Evolutionary conservation across 1,140 invertebrate genomes (phyloP), one percentile per base, ranked within the genome.

Genomic region (Leucophenga varia): DNA sequence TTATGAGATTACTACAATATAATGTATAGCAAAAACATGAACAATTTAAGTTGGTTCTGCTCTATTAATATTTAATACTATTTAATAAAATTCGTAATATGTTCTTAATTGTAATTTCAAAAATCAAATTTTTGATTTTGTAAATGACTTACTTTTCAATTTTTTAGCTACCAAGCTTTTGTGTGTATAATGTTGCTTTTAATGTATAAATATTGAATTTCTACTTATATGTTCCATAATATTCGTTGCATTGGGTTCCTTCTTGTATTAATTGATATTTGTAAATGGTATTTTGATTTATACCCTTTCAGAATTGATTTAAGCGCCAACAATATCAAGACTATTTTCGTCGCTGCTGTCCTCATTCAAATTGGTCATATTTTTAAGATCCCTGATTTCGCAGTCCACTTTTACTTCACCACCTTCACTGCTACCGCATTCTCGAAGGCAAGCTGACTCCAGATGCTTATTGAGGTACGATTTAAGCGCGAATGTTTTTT

Each of bases 401-500:
- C 17, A n/a, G 5, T 5, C n/a, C n/a, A n/a, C n/a, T n/a, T n/a
- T n/a, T 38, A 13, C 17, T 10, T 35, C 10, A 20, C 13, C 25
- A 22, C 22, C 17, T 44, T 17, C 53, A 10, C 56, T 43, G 13
- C 76, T 76, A 31, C 72, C 74, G 59, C n/a, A n/a, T n/a, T n/a
- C 63, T 3, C 63, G 41, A 1, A 86, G 81, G 72, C 94, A 97
- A 19, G 92, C 86, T 9, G 92, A 92, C 77, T 98, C 95, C 65
- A 92, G 83, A 77, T 98, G 95, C 76, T 98, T 98, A 79, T 95
- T 97, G 21, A 98, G 82, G 81, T 98, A 98, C 42, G 92, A 95
- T 78, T 97, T 97, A 53, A 98, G 84, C 3, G 94, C 93, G 78
- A 98, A 98, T 3, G 86, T 86, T 77, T 97, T 97, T 69, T 89